phyloP scores from a whole-genome alignment of 2,113 vertebrate genomes.

The Elgaria multicarinata region DNA sequence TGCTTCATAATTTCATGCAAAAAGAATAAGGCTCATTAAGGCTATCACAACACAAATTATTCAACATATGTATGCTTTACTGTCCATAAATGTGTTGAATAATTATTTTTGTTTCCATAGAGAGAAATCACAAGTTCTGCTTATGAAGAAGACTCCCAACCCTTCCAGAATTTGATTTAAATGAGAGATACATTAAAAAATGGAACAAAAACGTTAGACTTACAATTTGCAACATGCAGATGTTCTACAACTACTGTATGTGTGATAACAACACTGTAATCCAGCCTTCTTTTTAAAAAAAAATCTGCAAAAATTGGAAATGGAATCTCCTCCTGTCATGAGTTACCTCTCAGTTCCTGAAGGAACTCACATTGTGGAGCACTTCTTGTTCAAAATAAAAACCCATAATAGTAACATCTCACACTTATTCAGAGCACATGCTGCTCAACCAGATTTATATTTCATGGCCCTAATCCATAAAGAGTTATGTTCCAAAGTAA shows the following conservation, averaged over 20 bases:
- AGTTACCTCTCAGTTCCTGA: neutral
- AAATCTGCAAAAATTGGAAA: neutral
- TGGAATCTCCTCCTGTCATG: neutral
- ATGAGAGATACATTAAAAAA: neutral
- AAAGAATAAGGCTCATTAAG: neutral
- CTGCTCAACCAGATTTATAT: neutral
- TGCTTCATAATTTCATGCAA: rapidly evolving
- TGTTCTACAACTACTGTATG: neutral
- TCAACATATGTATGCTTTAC: neutral
- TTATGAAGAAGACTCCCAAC: neutral
- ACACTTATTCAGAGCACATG: neutral
- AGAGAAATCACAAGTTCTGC: neutral
- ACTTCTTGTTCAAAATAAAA: neutral
- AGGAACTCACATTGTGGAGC: neutral
- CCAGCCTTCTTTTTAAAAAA: neutral
- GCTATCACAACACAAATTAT: neutral
- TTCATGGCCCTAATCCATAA: neutral
- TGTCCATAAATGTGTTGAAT: neutral
- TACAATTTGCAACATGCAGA: neutral
- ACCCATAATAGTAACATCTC: neutral
- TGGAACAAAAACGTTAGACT: neutral
- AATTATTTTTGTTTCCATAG: rapidly evolving
- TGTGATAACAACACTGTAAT: neutral
- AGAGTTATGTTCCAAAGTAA: neutral
- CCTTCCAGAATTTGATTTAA: neutral